Conservation (phyloP, 2,888 invertebrate species). For the Chaitophorus viminalis region DNA sequence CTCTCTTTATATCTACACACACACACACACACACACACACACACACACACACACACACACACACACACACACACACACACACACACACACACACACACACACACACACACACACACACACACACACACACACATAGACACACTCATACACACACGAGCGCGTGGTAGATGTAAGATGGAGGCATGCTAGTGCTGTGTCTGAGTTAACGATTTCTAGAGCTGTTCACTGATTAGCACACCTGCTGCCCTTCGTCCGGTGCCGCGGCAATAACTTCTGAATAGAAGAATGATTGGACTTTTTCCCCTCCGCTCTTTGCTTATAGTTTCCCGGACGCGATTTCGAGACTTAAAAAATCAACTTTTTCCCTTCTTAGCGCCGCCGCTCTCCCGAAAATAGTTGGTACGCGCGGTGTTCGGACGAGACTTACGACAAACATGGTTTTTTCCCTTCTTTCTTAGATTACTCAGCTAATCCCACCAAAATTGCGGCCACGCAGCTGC, state of each 20-base stretch:
- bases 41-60: too few species aligned
- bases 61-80: too few species aligned
- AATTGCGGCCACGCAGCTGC: neutral
- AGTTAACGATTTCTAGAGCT: slow-evolving; percentile 56
- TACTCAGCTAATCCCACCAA: neutral
- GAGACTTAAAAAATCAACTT: slow-evolving; percentile 30
- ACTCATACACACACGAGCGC: too few species aligned
- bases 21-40: too few species aligned
- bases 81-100: too few species aligned
- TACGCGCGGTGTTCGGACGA: neutral
- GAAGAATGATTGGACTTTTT: slow-evolving; percentile 49
- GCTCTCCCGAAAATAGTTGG: too few species aligned
- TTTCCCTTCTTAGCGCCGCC: neutral
- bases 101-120: too few species aligned
- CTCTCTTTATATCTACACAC: too few species aligned
- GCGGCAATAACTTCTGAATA: slow-evolving; percentile 44
- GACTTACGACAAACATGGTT: slow-evolving; percentile 25
- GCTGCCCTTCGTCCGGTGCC: slow-evolving; percentile 6
- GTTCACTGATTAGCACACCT: slow-evolving; percentile 56
- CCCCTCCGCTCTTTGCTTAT: too few species aligned
- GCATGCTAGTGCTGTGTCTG: neutral
- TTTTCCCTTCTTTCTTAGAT: neutral
- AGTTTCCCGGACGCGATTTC: neutral
- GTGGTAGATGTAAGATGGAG: too few species aligned
- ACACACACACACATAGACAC: too few species aligned